Conservation (phyloP, 2,888 invertebrate genomes). For the Erpobdella octoculata region DNA sequence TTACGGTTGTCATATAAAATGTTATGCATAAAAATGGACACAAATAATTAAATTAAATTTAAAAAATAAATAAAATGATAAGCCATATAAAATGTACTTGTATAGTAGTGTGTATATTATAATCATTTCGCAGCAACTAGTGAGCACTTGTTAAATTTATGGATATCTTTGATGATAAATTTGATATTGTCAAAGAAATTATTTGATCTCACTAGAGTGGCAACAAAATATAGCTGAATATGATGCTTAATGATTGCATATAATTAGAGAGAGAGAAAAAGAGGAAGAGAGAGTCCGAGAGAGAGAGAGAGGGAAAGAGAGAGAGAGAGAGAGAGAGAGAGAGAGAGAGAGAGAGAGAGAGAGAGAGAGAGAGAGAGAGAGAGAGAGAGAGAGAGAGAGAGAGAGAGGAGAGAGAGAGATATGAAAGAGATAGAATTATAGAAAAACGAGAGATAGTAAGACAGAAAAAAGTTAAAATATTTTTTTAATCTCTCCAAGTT, state of each 20-base stretch:
- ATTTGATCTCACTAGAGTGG: neutral
- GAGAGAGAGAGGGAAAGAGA: neutral
- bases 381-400: neutral
- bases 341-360: conserved; percentile 1
- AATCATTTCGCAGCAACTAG: too few species aligned
- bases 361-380: conserved; percentile 2
- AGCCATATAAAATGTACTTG: too few species aligned
- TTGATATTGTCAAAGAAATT: neutral
- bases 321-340: neutral
- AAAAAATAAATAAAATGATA: too few species aligned
- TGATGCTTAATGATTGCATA: neutral
- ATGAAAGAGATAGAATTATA: neutral
- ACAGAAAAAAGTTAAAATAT: neutral
- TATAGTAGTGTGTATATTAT: too few species aligned
- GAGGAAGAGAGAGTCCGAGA: too few species aligned
- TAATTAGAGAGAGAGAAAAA: too few species aligned
- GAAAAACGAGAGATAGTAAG: neutral
- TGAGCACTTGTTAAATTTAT: too few species aligned
- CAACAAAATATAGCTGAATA: neutral
- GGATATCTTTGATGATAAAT: neutral
- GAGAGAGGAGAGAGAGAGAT: neutral
- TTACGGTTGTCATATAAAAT: too few species aligned
- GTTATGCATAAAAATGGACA: too few species aligned
- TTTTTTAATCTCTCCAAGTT: neutral
- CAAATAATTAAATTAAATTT: too few species aligned